Conservation (phyloP, 2,888 invertebrate genomes). For the Pachymerium ferrugineum region DNA sequence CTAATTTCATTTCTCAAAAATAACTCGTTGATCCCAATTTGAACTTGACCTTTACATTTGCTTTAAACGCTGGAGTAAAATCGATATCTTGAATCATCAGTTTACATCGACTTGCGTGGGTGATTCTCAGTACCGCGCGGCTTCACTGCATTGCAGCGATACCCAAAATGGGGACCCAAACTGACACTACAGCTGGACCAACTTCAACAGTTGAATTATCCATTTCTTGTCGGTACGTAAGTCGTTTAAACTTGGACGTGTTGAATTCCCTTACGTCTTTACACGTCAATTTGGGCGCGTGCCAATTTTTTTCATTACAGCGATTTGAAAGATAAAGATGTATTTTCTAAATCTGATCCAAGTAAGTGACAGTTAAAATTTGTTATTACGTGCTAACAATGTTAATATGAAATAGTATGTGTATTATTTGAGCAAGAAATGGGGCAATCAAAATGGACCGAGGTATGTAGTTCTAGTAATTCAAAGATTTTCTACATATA, state of each 20-base stretch:
- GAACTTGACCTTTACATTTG: too few relatives aligned
- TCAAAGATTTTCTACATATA: neutral
- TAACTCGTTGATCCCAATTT: too few relatives aligned
- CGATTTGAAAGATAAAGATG: conserved; percentile 51
- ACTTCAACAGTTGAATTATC: neutral
- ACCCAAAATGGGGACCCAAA: too few relatives aligned
- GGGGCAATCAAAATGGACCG: neutral
- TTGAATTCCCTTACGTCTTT: neutral
- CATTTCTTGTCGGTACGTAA: neutral
- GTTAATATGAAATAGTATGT: neutral
- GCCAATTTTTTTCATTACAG: conserved; percentile 43
- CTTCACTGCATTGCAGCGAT: too few relatives aligned
- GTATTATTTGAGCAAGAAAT: neutral
- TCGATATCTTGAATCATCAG: too few relatives aligned
- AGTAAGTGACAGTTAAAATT: neutral
- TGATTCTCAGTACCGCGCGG: too few relatives aligned
- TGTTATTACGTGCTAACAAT: neutral
- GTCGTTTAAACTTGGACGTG: neutral
- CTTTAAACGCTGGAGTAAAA: too few relatives aligned
- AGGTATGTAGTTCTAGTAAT: neutral
- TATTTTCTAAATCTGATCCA: conserved; percentile 56
- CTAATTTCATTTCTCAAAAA: too few relatives aligned
- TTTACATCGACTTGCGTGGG: too few relatives aligned
- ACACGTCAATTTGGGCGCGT: neutral
- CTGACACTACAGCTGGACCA: neutral